These are phyloP conservation scores for Drosophila murphyi DNA, from an alignment of 1,140 invertebrate species.

Conservation along the genomic window DNA sequence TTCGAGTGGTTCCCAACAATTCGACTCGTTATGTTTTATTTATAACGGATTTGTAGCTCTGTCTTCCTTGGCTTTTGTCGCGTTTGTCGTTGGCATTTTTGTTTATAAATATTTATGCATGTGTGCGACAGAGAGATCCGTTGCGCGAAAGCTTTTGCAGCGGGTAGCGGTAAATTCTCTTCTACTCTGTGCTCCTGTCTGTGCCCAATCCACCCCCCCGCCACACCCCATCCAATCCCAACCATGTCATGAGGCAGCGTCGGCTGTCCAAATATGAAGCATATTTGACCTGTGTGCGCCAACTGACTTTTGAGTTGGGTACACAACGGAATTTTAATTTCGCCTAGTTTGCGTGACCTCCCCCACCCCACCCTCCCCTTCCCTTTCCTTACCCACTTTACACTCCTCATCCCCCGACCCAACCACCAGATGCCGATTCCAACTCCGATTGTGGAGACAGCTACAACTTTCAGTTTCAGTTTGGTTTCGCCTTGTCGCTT, in stretches of 20 bases:
- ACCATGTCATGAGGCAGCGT: slow-evolving; percentile 1
- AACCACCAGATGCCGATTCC: neutral
- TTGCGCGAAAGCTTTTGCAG: neutral
- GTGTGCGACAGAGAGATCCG: neutral
- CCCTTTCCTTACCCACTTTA: too few species aligned
- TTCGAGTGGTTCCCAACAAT: slow-evolving; percentile 71
- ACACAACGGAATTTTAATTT: slow-evolving; percentile 73
- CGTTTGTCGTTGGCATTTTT: slow-evolving; percentile 5
- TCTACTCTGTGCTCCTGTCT: slow-evolving; percentile 17
- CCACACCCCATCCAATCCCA: too few species aligned
- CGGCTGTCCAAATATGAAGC: slow-evolving; percentile 21
- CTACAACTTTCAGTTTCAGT: slow-evolving; percentile 35
- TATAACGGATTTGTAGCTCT: slow-evolving; percentile 75
- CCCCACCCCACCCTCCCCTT: too few species aligned
- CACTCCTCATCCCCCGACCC: too few species aligned
- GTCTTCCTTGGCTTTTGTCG: slow-evolving; percentile 41
- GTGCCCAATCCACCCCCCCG: neutral
- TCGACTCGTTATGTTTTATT: slow-evolving; percentile 76
- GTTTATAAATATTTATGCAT: slow-evolving; percentile 78
- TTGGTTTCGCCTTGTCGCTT: slow-evolving; percentile 10
- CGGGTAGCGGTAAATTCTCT: neutral
- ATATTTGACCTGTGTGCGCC: slow-evolving; percentile 48
- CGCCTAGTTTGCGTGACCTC: neutral
- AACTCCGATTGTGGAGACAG: neutral
- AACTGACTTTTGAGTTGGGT: slow-evolving; percentile 61